These are phyloP conservation scores for Chloroclystis v-ata DNA, from an alignment of 2,888 invertebrate genomes.

Conservation along the genomic window DNA sequence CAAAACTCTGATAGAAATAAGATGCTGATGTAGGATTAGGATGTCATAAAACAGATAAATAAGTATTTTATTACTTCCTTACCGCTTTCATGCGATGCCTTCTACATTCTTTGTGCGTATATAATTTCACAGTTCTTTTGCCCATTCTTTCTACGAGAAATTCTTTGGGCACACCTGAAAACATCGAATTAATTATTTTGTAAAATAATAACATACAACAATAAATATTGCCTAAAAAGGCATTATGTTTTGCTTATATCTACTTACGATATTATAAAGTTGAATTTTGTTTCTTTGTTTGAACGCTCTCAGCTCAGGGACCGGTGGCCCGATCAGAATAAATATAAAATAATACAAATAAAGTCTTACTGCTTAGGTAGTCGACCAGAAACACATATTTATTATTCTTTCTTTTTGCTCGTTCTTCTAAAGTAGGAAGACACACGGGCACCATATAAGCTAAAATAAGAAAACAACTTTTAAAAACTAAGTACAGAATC, in stretches of 20 bases:
- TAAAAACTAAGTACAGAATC: neutral
- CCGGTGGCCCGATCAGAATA: no score
- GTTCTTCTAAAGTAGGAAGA: constrained; percentile 51
- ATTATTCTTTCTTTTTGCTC: constrained; percentile 43
- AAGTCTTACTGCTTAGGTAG: constrained; percentile 62
- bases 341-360: no score
- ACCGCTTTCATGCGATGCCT: constrained; percentile 54
- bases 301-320: no score
- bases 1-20: no score
- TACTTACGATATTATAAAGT: no score
- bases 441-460: constrained; percentile 64
- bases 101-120: constrained; percentile 58
- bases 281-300: no score
- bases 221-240: no score
- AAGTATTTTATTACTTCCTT: constrained; percentile 12
- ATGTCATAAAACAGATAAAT: no score
- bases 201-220: no score
- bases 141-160: constrained; percentile 62
- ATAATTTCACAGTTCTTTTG: constrained; percentile 58
- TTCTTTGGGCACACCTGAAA: constrained; percentile 57
- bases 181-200: no score
- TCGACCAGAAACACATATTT: constrained; percentile 57
- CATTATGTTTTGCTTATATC: no score
- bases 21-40: no score
- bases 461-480: constrained; percentile 32